Evolutionary conservation across 2,113 vertebrate species (phyloP), one percentile per base, ranked within the genome.

Genomic region (Nycticebus coucang): DNA sequence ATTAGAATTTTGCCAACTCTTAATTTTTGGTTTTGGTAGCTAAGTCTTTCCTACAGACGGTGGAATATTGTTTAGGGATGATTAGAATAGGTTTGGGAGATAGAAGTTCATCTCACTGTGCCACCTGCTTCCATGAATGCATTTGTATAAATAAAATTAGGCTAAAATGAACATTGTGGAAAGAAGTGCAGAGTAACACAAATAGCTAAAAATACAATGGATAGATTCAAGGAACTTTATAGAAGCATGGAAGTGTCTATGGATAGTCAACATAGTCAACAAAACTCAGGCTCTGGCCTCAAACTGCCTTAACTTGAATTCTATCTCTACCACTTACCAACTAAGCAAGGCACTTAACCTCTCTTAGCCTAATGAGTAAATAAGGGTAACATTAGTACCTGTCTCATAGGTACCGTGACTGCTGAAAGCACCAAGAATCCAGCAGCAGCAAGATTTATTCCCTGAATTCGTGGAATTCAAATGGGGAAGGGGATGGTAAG

Each of bases 61-160:
- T 59, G 3, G 37, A 84, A 84, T 71, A n/a, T 60, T 28, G 7
- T 7, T 83, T 18, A 66, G n/a, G 5, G 28, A 60, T 57, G 14
- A 50, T 12, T 50, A 4, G 12, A 88, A 12, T 18, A 4, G 8
- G 35, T 74, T 71, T 50, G 62, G 26, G 21, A n/a, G 30, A 82
- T 8, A 33, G 24, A 21, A 88, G 24, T 35, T 4, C 1, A 64
- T 64, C 28, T 77, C 24, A 8, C 14, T 82, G 19, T 87, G 22
- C 3, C 12, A 35, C 8, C 69, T 78, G 5, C 19, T 91, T 18
- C 11, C 26, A 33, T 69, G 35, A 78, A 75, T 94, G 12, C 45
- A 50, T 59, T 53, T 95, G 10, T 45, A 88, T 37, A 96, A 95
- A 87, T 81, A 85, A 78, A 96, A 87, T 80, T 19, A 69, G 35